phyloP scores from a whole-genome alignment of 92 coral and sea anemone genomes.

The Anthopleura xanthogrammica region DNA sequence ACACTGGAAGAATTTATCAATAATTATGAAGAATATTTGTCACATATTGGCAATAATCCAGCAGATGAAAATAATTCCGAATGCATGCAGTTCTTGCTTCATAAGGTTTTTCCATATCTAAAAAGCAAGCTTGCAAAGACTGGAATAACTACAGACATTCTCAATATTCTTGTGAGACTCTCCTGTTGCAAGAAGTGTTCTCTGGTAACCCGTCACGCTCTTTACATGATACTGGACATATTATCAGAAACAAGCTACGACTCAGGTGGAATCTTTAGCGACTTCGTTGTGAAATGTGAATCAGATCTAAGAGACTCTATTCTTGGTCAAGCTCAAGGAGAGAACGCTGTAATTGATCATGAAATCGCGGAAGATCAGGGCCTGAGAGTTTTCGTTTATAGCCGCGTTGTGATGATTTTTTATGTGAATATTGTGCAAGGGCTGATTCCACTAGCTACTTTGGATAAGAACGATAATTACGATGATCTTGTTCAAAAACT shows the following conservation, averaged over 20 bases:
- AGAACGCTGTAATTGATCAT: not conserved
- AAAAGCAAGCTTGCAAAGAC: not conserved
- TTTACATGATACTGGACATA: not conserved
- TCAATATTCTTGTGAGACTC: not conserved
- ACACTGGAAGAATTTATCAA: not conserved
- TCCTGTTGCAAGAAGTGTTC: slow-evolving; percentile 2
- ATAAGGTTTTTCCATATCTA: slow-evolving; percentile 4
- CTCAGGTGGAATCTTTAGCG: not conserved
- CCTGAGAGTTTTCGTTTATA: not conserved
- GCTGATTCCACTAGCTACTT: not conserved
- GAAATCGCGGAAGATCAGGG: slow-evolving; percentile 13
- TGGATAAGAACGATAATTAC: not conserved
- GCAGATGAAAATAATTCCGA: not conserved
- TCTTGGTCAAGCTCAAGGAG: not conserved
- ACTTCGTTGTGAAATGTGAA: slow-evolving; percentile 6
- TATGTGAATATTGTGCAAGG: slow-evolving; percentile 3
- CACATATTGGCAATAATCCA: not conserved
- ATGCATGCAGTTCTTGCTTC: slow-evolving; percentile 2
- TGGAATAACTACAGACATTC: not conserved
- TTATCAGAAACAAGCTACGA: slow-evolving; percentile 9
- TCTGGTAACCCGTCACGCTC: slow-evolving; percentile 11
- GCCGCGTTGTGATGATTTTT: slow-evolving; percentile 12
- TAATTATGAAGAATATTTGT: not conserved
- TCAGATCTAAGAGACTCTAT: not conserved
- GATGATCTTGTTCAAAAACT: not conserved